Percentiles rank a stretch among this genome's conserved stretches.
Conservation (phyloP, 2,797 vertebrate genomes). For the Myiotriccus ornatus region DNA sequence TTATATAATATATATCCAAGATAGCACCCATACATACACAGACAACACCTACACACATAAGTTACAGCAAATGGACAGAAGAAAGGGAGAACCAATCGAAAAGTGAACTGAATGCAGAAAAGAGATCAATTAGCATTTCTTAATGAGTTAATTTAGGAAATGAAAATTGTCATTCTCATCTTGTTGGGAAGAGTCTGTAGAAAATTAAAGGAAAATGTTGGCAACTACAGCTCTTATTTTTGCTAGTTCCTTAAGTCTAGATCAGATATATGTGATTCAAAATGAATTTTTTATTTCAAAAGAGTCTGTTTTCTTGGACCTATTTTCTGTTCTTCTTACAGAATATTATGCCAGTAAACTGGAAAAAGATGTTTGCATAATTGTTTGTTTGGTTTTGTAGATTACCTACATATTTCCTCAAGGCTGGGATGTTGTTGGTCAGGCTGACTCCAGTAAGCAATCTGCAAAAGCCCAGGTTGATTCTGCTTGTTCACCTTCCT, state of each 20-base stretch:
- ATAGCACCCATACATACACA: background rate
- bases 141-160: background rate
- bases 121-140: background rate
- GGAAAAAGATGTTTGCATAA: background rate
- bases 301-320: background rate
- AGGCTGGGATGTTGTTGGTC: background rate
- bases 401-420: constrained; percentile 14
- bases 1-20: background rate
- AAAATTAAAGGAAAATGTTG: background rate
- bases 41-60: background rate
- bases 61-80: background rate
- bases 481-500: constrained; percentile 14
- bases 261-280: background rate
- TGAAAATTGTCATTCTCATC: background rate
- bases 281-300: background rate
- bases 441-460: background rate
- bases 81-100: constrained; percentile 1
- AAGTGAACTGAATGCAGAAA: background rate
- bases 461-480: constrained; percentile 10
- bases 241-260: background rate
- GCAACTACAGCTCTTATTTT: background rate
- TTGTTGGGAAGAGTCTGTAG: background rate
- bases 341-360: background rate
- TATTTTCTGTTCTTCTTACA: background rate
- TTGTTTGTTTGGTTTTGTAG: background rate